Base-by-base conservation (phyloP, 2,113 vertebrate genomes). In the Empidonax traillii region DNA sequence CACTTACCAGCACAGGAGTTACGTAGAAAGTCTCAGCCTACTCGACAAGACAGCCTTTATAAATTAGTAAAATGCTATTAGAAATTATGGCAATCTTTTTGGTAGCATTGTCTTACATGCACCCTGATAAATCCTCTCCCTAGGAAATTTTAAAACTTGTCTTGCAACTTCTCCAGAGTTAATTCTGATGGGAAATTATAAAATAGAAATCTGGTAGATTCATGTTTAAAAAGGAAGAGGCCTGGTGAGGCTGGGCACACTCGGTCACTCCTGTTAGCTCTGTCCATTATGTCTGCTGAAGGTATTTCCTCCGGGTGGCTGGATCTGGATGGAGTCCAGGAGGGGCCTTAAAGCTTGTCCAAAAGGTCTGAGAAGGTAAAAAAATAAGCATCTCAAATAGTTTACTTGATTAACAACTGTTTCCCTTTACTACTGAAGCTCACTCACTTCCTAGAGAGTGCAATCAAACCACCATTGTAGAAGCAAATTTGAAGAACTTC, bases 341-440 rank as follows among this genome's bases (percentile, higher is more conserved):
- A 99, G 83, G 43, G 99, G 99, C 86, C 98, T 98, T 92, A 99
- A 98, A 43, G 98, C 98, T 98, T 99, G 99, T 97, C 99, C 99
- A 81, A 99, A 99, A 37, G 99, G 99, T 96, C 99, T 99, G 96
- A 27, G 67, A 93, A 83, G 83, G 80, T 78, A 94, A 97, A 75
- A 81, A 93, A 94, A 92, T 17, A 92, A 76, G 77, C 17, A 69
- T 37, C 47, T 89, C 41, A 93, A 83, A 76, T 3, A 89, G 13
- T 30, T 91, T 53, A 59, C 55, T 47, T 74, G 41, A 58, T 86
- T 30, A 80, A 43, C 39, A 82, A 24, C 27, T 80, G 68, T 37
- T 44, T 33, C 43, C 27, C 28, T 56, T 73, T 80, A 65, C 25
- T 75, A 30, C 37, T 56, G 37, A 94, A 85, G 58, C 10, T n/a